Evolutionary conservation across 2,113 vertebrate species (phyloP).

Genomic region (Hyperopisus bebe): DNA sequence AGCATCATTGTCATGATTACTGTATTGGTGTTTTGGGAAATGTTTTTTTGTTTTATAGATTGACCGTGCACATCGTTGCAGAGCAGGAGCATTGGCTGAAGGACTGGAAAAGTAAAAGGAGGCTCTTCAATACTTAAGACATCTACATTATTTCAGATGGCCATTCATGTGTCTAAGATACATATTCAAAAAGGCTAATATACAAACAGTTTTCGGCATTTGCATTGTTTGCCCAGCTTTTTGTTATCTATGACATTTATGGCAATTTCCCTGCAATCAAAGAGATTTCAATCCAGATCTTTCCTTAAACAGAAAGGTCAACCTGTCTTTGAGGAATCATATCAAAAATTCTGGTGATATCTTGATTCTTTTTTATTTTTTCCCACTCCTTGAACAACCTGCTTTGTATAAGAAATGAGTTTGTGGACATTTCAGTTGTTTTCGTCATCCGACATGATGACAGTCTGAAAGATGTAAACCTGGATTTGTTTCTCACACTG

Average conservation of each 20-base stretch:
- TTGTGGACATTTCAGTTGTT: slow-evolving; percentile 5
- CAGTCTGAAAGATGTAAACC: background rate
- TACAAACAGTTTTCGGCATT: background rate
- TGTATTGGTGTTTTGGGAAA: background rate
- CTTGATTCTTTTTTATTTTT: background rate
- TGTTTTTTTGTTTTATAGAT: background rate
- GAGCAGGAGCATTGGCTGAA: background rate
- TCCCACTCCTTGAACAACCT: background rate
- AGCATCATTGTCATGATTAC: background rate
- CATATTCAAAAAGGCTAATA: background rate
- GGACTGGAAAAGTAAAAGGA: background rate
- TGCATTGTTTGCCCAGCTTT: background rate
- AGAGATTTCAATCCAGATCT: slow-evolving; percentile 8
- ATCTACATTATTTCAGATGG: background rate
- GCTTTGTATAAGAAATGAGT: background rate
- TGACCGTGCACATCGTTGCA: background rate
- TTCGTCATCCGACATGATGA: slow-evolving; percentile 1
- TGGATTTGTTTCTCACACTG: background rate
- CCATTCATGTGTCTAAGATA: background rate
- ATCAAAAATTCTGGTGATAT: background rate
- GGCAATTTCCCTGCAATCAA: slow-evolving; percentile 15
- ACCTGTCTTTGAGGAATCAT: slow-evolving; percentile 15
- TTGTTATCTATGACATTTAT: slow-evolving; percentile 13
- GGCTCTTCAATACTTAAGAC: background rate
- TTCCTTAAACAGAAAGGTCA: slow-evolving; percentile 11